A percentile compares a stretch with the other conserved stretches of the same genome.
These are phyloP conservation scores for Papio anubis DNA, from an alignment of 2,113 vertebrate genomes.

Conservation along the genomic window DNA sequence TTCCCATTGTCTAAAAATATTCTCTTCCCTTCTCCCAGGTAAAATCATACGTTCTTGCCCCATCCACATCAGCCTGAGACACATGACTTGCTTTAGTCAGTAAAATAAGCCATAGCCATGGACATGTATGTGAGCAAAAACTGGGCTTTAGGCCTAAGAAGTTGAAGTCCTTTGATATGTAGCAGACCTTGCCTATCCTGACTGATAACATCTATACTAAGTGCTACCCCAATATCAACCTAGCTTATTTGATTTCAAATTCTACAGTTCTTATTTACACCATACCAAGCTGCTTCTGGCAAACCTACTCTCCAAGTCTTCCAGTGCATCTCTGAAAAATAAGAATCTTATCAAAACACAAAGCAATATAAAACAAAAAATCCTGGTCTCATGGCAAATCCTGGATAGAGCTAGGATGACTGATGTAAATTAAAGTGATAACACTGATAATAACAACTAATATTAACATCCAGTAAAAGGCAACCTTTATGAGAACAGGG, in stretches of 20 bases:
- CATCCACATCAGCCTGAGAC: not conserved
- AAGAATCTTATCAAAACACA: not conserved
- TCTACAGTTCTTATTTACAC: not conserved
- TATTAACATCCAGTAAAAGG: not conserved
- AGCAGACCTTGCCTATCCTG: not conserved
- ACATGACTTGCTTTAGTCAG: not conserved
- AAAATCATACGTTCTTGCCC: not conserved
- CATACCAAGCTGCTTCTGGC: not conserved
- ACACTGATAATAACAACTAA: not conserved
- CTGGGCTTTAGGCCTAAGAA: not conserved
- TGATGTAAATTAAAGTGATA: not conserved
- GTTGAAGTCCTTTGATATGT: not conserved
- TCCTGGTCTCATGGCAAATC: not conserved
- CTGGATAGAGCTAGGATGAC: not conserved
- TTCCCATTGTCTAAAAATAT: not conserved
- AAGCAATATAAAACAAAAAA: constrained; percentile 10
- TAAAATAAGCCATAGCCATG: not conserved
- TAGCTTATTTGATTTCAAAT: not conserved
- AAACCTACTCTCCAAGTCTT: not conserved
- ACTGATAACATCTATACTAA: not conserved
- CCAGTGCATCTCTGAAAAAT: not conserved
- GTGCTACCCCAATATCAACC: not conserved
- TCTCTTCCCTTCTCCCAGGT: not conserved
- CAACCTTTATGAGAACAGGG: not conserved
- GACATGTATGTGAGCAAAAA: not conserved